phyloP scores from a whole-genome alignment of 2,113 vertebrate genomes.

The Clarias macrocephalus region DNA sequence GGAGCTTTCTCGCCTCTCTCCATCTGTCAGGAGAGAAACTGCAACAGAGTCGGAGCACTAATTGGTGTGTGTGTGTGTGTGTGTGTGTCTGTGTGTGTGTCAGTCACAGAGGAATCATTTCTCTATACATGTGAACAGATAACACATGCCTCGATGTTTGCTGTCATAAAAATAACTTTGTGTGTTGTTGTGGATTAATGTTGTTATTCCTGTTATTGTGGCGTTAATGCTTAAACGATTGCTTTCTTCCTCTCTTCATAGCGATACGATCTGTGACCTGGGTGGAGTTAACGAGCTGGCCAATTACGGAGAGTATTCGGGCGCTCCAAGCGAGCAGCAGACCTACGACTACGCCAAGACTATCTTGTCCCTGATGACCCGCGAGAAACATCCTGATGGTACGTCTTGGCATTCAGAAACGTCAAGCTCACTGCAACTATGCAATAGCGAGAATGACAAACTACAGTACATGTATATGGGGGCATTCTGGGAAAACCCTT shows the following conservation, averaged over 20 bases:
- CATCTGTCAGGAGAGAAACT: slow-evolving; percentile 21
- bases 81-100: not conserved
- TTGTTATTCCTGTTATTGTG: not conserved
- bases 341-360: slow-evolving; percentile 99
- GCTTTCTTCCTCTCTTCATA: slow-evolving; percentile 54
- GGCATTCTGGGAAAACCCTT: not conserved
- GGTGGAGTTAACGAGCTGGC: slow-evolving; percentile 94
- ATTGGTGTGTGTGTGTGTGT: slow-evolving; percentile 30
- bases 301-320: slow-evolving; percentile 96
- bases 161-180: not conserved
- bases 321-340: slow-evolving; percentile 96
- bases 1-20: not conserved
- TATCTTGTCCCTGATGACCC: slow-evolving; percentile 96
- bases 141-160: not conserved
- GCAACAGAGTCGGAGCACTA: not conserved
- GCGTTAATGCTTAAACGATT: not conserved
- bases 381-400: slow-evolving; percentile 92
- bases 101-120: slow-evolving; percentile 3
- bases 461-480: not conserved
- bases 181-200: not conserved
- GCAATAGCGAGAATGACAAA: not conserved
- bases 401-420: slow-evolving; percentile 28
- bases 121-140: not conserved
- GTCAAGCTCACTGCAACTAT: not conserved
- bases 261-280: slow-evolving; percentile 97